Evolutionary conservation across 1,140 invertebrate species (phyloP).

Genomic region (Sycobia sp.): DNA sequence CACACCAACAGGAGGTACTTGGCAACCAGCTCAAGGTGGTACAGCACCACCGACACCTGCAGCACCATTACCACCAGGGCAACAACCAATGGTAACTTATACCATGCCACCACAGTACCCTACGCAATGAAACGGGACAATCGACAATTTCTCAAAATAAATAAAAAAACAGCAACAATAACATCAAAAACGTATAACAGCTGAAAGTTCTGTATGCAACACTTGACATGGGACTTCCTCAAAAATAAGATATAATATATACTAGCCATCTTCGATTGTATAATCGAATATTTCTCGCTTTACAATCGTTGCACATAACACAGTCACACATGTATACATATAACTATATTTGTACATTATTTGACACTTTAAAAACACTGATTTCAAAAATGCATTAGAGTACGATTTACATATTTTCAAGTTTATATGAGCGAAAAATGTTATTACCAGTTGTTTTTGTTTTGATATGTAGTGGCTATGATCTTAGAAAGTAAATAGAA

Average conservation of each 20-base stretch:
- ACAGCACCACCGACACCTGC: constrained; percentile 59
- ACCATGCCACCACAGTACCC: constrained; percentile 80
- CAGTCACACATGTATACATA: neutral
- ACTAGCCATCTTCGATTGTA: constrained; percentile 16
- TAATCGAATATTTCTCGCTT: constrained; percentile 10
- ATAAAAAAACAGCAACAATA: constrained; percentile 32
- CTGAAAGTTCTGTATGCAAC: constrained; percentile 36
- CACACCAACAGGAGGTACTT: constrained; percentile 62
- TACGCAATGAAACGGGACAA: constrained; percentile 67
- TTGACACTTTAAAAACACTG: constrained; percentile 3
- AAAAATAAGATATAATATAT: constrained; percentile 27
- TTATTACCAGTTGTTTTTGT: constrained; percentile 3
- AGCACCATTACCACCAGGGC: constrained; percentile 59
- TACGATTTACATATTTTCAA: constrained; percentile 15
- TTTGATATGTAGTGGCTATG: neutral
- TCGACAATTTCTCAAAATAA: constrained; percentile 39
- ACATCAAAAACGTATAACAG: constrained; percentile 34
- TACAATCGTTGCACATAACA: constrained; percentile 12
- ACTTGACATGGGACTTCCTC: constrained; percentile 29
- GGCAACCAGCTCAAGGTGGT: constrained; percentile 61
- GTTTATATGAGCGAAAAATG: neutral
- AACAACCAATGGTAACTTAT: constrained; percentile 74
- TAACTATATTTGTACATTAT: constrained; percentile 29
- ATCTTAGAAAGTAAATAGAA: constrained; percentile 19
- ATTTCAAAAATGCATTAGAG: constrained; percentile 6